Conservation (phyloP, 2,113 vertebrate genomes). For the Trogon surrucura region DNA sequence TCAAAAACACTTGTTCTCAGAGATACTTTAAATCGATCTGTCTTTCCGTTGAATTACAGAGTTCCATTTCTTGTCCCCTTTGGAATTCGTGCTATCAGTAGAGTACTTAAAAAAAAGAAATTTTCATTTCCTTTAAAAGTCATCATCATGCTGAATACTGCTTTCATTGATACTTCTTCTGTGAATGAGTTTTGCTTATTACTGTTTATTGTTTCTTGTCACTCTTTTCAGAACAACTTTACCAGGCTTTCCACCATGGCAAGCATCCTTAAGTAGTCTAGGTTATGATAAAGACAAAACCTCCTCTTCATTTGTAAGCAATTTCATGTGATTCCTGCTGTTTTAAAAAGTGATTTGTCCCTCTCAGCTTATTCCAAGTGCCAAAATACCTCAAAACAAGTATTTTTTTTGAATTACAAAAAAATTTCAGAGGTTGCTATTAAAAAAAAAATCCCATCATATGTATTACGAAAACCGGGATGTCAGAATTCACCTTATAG, state of each 20-base stretch:
- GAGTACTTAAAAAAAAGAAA: neutral
- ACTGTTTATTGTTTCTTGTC: neutral
- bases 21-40: neutral
- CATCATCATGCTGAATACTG: neutral
- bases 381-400: neutral
- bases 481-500: neutral
- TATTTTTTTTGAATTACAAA: neutral
- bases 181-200: neutral
- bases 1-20: conserved; percentile 4
- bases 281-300: neutral
- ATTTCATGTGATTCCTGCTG: neutral
- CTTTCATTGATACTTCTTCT: neutral
- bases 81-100: neutral
- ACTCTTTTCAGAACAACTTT: neutral
- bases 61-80: neutral
- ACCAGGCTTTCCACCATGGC: neutral
- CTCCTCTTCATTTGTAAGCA: neutral
- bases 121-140: neutral
- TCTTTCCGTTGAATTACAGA: neutral
- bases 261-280: neutral
- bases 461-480: neutral
- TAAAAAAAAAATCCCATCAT: neutral
- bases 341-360: neutral
- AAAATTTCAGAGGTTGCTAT: neutral
- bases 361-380: neutral